Evolutionary conservation across 2,888 invertebrate genomes (phyloP), one percentile per base, ranked within the genome.

Genomic region (Caprella mutica): DNA sequence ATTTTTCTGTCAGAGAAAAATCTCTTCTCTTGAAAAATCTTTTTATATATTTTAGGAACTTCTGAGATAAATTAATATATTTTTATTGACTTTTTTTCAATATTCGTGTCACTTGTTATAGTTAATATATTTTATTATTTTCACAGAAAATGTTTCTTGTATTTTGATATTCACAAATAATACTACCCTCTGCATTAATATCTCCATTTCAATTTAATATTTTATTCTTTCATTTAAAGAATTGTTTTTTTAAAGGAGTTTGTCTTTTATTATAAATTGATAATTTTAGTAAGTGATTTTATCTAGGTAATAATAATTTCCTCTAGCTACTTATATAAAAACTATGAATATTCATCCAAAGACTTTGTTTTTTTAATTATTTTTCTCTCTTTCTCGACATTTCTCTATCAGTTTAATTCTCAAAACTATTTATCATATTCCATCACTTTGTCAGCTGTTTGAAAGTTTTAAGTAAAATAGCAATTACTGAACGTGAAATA

Each of bases 11-110:
- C 14, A 48, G 24, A 38, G 33, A 39, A 48, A 48, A 48, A 48
- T 55, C 35, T 48, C 19, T 55, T 38, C 24, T 48, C 19, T 55
- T 29, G 19, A 39, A 48, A 27, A 29, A 55, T 48, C 17, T 55
- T 39, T 38, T 26, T 33, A 38, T 55, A 35, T 39, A 38, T 48
- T 35, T 55, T 26, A 38, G 24, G 24, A 27, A 38, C 19, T 48
- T 17, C 39, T 17, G 27, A 35, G 35, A 19, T 33, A 23, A 38
- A 19, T 48, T 14, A 38, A 23, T 39, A 19, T 44, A 19, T 38
- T 17, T 35, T 6, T 55, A 3, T 33, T 5, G 35, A 17, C 48
- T 8, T 55, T 14, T 53, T 9, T 53, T 9, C 38, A 38, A 27
- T 53, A 19, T 43, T 24, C 29, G 21, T 40, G 19, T 53, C 27